Percentiles rank a stretch among this genome's conserved stretches.
Conservation (phyloP, 64 coral and sea anemone species). For the Exaiptasia diaphana region DNA sequence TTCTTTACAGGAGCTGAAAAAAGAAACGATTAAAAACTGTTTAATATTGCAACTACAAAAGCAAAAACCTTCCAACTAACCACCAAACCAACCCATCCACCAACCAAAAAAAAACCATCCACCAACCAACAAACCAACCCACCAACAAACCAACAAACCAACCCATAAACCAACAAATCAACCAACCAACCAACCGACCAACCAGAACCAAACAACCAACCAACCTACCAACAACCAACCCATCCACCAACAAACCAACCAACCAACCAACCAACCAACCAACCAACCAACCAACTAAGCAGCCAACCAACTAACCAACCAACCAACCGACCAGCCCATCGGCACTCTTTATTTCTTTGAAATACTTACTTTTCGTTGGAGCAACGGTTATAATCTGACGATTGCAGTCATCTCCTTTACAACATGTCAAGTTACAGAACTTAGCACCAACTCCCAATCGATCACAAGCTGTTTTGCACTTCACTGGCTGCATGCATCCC, state of each 20-base stretch:
- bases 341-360: too few species aligned
- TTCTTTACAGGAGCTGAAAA: too few species aligned
- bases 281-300: background rate
- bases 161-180: too few species aligned
- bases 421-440: background rate
- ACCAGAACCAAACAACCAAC: background rate
- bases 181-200: too few species aligned
- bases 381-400: background rate
- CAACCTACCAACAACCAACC: background rate
- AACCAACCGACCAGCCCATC: background rate
- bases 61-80: too few species aligned
- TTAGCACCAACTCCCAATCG: background rate
- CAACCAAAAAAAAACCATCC: too few species aligned
- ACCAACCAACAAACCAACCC: too few species aligned
- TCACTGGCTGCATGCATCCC: background rate
- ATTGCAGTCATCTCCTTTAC: background rate
- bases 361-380: background rate
- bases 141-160: too few species aligned
- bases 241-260: background rate
- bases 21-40: too few species aligned
- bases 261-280: background rate
- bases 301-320: background rate
- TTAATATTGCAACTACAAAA: too few species aligned
- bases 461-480: background rate
- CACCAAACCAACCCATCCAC: too few species aligned